Evolutionary conservation across 2,113 vertebrate species (phyloP), one percentile per base, ranked within the genome.

Genomic region (Uropsilus gracilis): DNA sequence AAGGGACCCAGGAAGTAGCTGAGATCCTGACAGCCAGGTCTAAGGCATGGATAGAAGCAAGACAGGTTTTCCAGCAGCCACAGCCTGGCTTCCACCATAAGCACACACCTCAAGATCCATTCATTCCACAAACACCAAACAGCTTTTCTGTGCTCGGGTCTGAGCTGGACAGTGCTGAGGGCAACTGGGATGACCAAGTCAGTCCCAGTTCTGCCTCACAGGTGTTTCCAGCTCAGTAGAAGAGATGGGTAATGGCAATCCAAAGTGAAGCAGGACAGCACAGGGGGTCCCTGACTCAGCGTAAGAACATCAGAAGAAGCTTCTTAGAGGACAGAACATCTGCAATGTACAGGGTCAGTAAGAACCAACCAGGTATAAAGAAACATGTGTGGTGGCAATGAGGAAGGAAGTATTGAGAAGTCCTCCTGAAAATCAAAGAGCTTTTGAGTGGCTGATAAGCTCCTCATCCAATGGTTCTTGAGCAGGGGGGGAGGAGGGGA

Each of bases 331-430:
- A 90, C 22, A 20, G 55, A 18, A 61, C 20, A 32, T 14, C 64
- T 90, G 82, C 48, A 34, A 69, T 3, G 39, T 1, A 16, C 2
- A 86, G 24, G 44, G 32, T 44, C 42, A 8, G 17, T 8, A 59
- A 50, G 17, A 37, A 63, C 9, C 50, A 24, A 4, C 28, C 32
- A 44, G 28, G 18, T 61, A 81, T 16, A 16, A n/a, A 90, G 85
- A 92, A 37, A 16, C 8, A 7, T 0, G 0, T 8, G 13, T 18
- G 24, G 34, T 22, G 20, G 10, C 12, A 17, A 2, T 2, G 6
- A 77, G 20, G 9, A 53, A 66, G 63, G 37, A 46, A 20, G 12
- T 2, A 9, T 0, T 0, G 0, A 53, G n/a, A 24, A 24, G 32
- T 16, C 8, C 30, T 13, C 5, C 2, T 37, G 22, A 59, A 63